Base-by-base conservation (phyloP, 2,113 vertebrate genomes). In the Passer domesticus region DNA sequence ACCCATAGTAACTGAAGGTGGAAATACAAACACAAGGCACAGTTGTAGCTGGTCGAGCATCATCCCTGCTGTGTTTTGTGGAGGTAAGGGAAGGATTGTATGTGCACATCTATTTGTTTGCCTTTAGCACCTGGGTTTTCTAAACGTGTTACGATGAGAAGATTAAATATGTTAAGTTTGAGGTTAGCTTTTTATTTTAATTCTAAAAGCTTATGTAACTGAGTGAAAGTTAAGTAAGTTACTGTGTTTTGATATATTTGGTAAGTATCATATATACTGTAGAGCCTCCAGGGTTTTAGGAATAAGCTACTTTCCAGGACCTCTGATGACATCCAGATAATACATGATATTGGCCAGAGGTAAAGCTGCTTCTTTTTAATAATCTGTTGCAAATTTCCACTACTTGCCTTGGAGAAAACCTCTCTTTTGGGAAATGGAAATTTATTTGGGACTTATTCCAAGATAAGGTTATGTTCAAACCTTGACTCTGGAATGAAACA, bases 271-370 rank as follows among this genome's bases (percentile, higher is more conserved):
- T 91, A 82, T 69, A 49, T 87, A 44, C 58, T 87, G 19, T 85
- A 73, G 69, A 82, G 66, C 77, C 89, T 94, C 77, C 58, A 81
- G 93, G 92, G 90, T 81, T 94, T 90, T 74, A 90, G 69, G 72
- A 93, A 86, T 90, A 92, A 93, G 93, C 92, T 96, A 89, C 93
- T 95, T 96, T 97, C 87, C 94, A 96, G 82, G 93, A 94, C 93
- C 88, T 89, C 67, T 93, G 75, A 70, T 96, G 96, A 96, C 94
- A 95, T 96, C 75, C 92, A 96, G 95, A 90, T 96, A 96, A 91
- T 96, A 95, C 85, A 81, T 86, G 76, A 96, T 88, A 95, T 41
- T 97, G 93, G 93, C 92, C 85, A 94, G 93, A 86, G 92, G 93
- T 95, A 86, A 95, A 91, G 79, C 85, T 93, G 70, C 85, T 89